A percentile compares a stretch with the other conserved stretches of the same genome.
These are phyloP conservation scores for Galaxea fascicularis DNA, from an alignment of 92 coral and sea anemone species.

Conservation along the genomic window DNA sequence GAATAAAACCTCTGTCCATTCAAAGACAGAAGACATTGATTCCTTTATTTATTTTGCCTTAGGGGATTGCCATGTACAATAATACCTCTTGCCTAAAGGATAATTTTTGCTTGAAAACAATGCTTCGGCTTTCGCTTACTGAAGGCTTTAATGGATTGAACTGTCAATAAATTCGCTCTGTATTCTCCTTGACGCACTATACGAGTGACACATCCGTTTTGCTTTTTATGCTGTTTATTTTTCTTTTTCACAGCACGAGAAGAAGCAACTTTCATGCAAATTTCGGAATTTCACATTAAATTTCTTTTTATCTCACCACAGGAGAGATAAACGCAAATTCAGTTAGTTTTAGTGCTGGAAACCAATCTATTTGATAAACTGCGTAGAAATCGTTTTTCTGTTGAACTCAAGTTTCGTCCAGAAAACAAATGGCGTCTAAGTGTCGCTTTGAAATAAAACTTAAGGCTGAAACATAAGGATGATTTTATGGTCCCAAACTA, in stretches of 20 bases:
- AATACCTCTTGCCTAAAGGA: neutral
- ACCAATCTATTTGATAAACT: neutral
- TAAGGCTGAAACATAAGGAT: neutral
- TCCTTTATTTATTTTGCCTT: neutral
- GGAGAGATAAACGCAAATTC: conserved; percentile 14
- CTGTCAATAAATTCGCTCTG: neutral
- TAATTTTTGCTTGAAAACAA: neutral
- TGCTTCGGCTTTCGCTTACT: neutral
- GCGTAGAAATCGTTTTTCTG: neutral
- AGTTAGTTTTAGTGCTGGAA: neutral
- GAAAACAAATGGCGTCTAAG: neutral
- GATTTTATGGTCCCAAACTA: neutral
- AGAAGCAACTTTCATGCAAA: conserved; percentile 13
- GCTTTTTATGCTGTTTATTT: neutral
- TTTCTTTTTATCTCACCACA: neutral
- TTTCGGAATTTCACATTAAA: neutral
- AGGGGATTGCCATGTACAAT: neutral
- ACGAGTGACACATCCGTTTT: conserved; percentile 18
- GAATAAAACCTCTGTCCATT: neutral
- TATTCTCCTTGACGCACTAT: no score
- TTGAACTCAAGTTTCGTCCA: neutral
- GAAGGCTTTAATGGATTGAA: neutral
- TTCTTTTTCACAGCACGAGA: neutral
- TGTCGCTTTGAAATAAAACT: neutral
- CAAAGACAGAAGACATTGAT: neutral